phyloP scores from a whole-genome alignment of 1,140 invertebrate genomes.

The Drosophila murphyi region DNA sequence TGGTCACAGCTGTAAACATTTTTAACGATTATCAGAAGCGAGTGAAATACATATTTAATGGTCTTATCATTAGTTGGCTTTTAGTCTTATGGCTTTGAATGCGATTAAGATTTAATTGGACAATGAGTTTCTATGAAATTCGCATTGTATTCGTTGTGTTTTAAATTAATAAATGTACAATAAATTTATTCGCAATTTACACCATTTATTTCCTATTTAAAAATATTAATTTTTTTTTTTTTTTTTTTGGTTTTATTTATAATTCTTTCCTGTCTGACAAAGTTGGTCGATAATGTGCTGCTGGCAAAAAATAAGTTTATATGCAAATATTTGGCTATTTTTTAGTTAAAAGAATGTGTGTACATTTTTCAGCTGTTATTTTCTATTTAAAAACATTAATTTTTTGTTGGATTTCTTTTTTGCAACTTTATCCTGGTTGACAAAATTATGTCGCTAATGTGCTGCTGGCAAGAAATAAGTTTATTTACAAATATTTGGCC shows the following conservation, averaged over 20 bases:
- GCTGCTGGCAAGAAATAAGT: constrained; percentile 36
- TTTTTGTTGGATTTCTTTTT: background rate
- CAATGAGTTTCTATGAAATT: background rate
- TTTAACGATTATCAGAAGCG: background rate
- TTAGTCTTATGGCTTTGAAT: background rate
- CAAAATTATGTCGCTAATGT: constrained; percentile 46
- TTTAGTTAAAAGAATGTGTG: background rate
- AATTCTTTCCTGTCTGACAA: constrained; percentile 10
- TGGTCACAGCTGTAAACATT: background rate
- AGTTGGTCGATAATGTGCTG: constrained; percentile 42
- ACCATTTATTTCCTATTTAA: background rate
- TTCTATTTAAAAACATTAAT: background rate
- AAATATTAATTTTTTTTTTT: background rate
- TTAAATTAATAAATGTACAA: background rate
- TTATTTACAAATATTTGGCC: constrained; percentile 58
- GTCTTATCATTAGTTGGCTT: background rate
- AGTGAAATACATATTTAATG: background rate
- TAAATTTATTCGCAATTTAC: background rate
- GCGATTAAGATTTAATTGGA: background rate
- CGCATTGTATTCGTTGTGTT: background rate
- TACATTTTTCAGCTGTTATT: no score
- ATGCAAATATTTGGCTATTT: constrained; percentile 65
- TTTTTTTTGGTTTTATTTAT: background rate
- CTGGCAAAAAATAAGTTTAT: constrained; percentile 36
- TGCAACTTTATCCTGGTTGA: background rate